Base-by-base conservation (phyloP, 2,888 invertebrate genomes). In the Athalia cordata region DNA sequence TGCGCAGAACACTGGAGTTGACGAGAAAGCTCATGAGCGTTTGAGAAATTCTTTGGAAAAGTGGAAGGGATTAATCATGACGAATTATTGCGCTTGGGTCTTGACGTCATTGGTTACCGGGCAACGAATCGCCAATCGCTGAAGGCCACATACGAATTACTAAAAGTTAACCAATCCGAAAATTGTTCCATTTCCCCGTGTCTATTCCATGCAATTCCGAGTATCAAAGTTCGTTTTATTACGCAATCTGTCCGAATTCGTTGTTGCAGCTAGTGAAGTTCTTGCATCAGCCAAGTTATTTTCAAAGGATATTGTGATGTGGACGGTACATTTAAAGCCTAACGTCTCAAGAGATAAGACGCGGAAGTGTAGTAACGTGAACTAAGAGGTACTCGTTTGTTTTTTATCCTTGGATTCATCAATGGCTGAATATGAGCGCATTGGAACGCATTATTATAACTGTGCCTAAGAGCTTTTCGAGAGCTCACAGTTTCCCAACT, bases 401-500 rank as follows among this genome's bases (percentile, higher is more conserved):
- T 7, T 6, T 62, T 13, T 8, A 29, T 64, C 43, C 4, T 64
- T 7, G 11, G 15, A 68, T 55, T 43, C 15, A 72, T 83, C 80
- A 82, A 87, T 87, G 87, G 85, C 84, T 83, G 84, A 88, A 84
- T 84, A 89, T 89, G 89, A 88, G 84, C 81, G 83, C 84, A 47
- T 68, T 88, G 80, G 88, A 89, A 80, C 88, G 87, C 80, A 86
- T 90, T 29, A 84, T 89, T 75, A 89, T 89, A 79, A 86, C 89
- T 11, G 81, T 90, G 84, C 89, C 89, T 81, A 88, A 88, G 82
- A 84, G 87, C 82, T 80, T 88, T 4, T 50, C 83, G 4, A 87
- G 86, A 81, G 80, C 83, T 49, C 78, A 84, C 5, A 64, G 67
- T 74, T 66, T 82, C 6, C 29, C 80, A 3, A 78, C 80, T 15